These are phyloP conservation scores for Adelosebastes latens DNA, from an alignment of 2,797 vertebrate species.

Conservation along the genomic window DNA sequence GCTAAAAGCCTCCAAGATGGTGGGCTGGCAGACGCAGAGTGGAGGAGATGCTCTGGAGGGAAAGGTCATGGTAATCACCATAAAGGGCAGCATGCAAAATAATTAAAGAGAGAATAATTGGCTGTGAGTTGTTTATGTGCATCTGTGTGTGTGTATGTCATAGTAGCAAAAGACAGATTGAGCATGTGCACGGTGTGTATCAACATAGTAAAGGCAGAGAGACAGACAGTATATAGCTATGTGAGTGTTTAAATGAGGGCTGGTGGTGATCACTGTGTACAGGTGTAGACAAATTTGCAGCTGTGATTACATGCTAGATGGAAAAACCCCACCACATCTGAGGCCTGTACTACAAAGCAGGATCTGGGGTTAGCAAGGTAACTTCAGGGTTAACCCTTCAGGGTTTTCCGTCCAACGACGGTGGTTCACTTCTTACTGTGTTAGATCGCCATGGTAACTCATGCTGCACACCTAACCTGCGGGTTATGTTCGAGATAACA, in stretches of 20 bases:
- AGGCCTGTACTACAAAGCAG: too few species aligned
- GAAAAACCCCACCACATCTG: background rate
- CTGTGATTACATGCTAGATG: background rate
- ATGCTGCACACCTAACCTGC: too few species aligned
- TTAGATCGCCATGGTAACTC: too few species aligned
- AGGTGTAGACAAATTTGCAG: background rate
- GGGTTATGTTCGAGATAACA: too few species aligned
- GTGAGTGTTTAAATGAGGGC: background rate
- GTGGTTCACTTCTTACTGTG: too few species aligned
- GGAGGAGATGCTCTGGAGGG: conserved; percentile 64
- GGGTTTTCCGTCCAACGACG: too few species aligned
- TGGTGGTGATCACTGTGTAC: background rate
- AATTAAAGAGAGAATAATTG: conserved; percentile 82
- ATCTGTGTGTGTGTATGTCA: conserved; percentile 24
- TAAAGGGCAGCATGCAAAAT: conserved; percentile 79
- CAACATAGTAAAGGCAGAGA: background rate
- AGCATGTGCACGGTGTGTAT: background rate
- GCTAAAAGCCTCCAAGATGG: conserved; percentile 75
- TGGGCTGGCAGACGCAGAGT: conserved; percentile 54
- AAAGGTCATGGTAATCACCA: conserved; percentile 82
- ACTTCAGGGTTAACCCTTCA: too few species aligned
- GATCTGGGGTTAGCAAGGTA: too few species aligned
- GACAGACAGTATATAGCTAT: background rate
- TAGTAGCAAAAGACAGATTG: conserved; percentile 23
- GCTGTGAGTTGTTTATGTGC: conserved; percentile 68